Base-by-base conservation (phyloP, 35 echinoderm and acorn worm species). In the Nesometra sesokonis region DNA sequence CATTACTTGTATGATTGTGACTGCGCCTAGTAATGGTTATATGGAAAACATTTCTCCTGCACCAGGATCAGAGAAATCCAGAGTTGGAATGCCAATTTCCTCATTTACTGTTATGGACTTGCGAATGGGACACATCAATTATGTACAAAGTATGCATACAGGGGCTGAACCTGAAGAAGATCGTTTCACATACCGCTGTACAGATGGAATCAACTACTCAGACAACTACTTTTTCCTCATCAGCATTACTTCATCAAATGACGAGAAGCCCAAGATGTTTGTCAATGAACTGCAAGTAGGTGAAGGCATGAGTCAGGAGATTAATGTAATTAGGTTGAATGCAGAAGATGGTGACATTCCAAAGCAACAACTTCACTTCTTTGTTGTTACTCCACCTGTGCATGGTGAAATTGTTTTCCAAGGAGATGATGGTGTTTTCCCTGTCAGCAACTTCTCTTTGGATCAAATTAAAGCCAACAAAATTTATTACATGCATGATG, bases 31-130 rank as follows among this genome's bases (percentile, higher is more conserved):
- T 30, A 17, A 85, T 38, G 96, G 96, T 77, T 99, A 99, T 77
- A 81, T 99, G 13, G 96, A 99, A 79, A 99, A 99, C 43, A 99
- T 99, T 47, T 91, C 96, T 37, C 96, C 96, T 57, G 93, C 96
- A 21, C 92, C 96, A 79, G 96, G 96, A 38, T 99, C 96, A 15
- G 96, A 99, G 38, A 99, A 99, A 78, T 99, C 96, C 35, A 88
- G 96, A 82, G 85, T 87, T 86, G 96, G 96, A 27, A 91, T 89
- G 13, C 90, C 96, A 17, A 94, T 99, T 79, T 94, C 84, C 80
- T 90, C 96, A 27, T 99, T 99, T 88, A 88, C 89, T 11, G 40
- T 99, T 39, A 93, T 84, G 52, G 96, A 99, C 89, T 82, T 99
- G 8, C 87, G 93, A 37, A 88, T 94, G 4, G 89, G 91, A 37